Conservation (phyloP, 2,113 vertebrate genomes). For the Lipotes vexillifer region DNA sequence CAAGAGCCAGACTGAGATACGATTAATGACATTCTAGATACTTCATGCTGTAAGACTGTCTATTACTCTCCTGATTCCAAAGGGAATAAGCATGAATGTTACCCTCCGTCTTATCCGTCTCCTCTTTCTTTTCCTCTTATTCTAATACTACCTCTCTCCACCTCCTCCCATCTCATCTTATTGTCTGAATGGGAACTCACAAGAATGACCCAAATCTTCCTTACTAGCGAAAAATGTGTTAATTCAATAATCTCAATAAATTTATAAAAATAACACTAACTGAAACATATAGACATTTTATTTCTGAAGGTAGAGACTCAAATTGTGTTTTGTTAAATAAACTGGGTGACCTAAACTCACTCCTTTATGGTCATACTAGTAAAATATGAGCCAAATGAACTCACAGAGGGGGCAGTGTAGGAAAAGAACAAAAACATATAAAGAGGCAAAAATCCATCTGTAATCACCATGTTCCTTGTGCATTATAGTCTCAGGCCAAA, state of each 20-base stretch:
- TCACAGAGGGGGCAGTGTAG: slow-evolving; percentile 15
- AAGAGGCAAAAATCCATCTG: slow-evolving; percentile 57
- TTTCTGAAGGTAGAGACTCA: slow-evolving; percentile 49
- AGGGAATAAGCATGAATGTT: neutral
- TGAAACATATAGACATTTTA: slow-evolving; percentile 45
- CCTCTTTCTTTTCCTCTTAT: neutral
- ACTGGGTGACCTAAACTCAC: slow-evolving; percentile 25
- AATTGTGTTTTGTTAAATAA: slow-evolving; percentile 45
- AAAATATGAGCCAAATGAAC: slow-evolving; percentile 38
- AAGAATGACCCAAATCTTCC: neutral
- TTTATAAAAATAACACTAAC: slow-evolving; percentile 33
- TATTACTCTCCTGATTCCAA: neutral
- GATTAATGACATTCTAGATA: neutral
- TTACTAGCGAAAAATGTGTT: neutral
- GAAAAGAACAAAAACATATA: slow-evolving; percentile 50
- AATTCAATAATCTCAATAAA: slow-evolving; percentile 8
- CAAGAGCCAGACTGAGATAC: neutral
- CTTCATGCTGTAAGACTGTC: neutral
- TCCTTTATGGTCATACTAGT: slow-evolving; percentile 32
- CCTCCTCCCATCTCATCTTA: neutral
- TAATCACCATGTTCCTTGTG: slow-evolving; percentile 42
- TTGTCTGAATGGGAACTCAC: neutral
- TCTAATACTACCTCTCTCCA: neutral
- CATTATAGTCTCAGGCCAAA: slow-evolving; percentile 39
- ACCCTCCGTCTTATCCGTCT: neutral